Conservation (phyloP, 2,113 vertebrate species). For the Tachysurus fulvidraco region DNA sequence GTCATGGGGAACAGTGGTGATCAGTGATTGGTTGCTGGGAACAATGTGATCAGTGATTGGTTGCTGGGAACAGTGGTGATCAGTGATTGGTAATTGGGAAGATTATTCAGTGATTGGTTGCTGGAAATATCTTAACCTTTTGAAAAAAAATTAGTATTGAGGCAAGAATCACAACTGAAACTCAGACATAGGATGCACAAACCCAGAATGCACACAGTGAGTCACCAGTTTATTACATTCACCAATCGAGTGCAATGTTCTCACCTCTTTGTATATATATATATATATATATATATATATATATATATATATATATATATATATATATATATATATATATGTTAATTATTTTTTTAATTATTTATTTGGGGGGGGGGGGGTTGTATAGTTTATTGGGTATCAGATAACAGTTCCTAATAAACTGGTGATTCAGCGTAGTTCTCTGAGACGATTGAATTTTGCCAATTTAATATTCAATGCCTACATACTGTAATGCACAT, state of each 20-base stretch:
- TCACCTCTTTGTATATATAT: neutral
- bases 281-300: no score
- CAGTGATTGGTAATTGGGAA: neutral
- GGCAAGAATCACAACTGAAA: no score
- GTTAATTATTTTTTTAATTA: no score
- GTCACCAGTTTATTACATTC: neutral
- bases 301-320: no score
- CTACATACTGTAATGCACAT: slow-evolving; percentile 31
- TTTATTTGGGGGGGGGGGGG: no score
- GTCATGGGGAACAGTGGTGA: neutral
- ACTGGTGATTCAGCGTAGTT: neutral
- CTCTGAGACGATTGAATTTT: slow-evolving; percentile 21
- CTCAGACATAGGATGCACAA: neutral
- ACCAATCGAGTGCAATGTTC: neutral
- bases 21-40: neutral
- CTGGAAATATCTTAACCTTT: neutral
- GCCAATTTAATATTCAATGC: slow-evolving; percentile 24
- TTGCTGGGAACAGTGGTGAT: neutral
- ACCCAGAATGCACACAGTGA: neutral
- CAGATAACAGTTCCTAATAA: slow-evolving; percentile 17
- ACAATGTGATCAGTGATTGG: neutral
- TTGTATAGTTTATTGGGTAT: neutral
- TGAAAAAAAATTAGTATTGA: neutral
- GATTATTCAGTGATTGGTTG: no score
- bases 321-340: no score